phyloP scores from a whole-genome alignment of 2,113 vertebrate species.

The Melierax canorus region DNA sequence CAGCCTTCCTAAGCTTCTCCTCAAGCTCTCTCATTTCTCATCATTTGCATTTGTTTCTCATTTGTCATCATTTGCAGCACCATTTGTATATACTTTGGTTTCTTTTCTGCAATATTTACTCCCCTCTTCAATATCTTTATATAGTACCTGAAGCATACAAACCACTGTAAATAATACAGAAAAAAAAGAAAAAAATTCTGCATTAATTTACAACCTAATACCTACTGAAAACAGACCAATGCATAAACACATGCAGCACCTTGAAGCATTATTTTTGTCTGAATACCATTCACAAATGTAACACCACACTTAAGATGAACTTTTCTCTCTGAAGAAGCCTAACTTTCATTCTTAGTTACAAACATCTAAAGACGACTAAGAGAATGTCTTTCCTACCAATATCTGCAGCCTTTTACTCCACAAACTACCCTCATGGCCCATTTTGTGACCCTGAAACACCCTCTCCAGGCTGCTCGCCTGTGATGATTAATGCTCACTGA shows the following conservation, averaged over 20 bases:
- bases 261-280: not conserved
- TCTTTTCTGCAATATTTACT: not conserved
- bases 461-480: not conserved
- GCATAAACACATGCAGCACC: not conserved
- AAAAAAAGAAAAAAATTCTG: not conserved
- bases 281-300: not conserved
- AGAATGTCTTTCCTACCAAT: not conserved
- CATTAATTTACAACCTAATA: not conserved
- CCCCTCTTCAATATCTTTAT: not conserved
- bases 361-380: not conserved
- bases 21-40: not conserved
- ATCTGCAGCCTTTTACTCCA: not conserved
- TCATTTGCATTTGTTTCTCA: not conserved
- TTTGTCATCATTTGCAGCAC: not conserved
- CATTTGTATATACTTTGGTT: not conserved
- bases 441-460: not conserved
- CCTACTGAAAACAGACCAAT: not conserved
- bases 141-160: not conserved
- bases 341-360: not conserved
- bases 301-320: not conserved
- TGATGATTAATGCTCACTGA: not conserved
- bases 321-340: not conserved
- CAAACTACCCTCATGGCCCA: not conserved
- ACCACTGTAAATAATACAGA: not conserved
- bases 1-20: not conserved